Base-by-base conservation (phyloP, 2,113 vertebrate genomes). In the Brachypodius melanocephalos region DNA sequence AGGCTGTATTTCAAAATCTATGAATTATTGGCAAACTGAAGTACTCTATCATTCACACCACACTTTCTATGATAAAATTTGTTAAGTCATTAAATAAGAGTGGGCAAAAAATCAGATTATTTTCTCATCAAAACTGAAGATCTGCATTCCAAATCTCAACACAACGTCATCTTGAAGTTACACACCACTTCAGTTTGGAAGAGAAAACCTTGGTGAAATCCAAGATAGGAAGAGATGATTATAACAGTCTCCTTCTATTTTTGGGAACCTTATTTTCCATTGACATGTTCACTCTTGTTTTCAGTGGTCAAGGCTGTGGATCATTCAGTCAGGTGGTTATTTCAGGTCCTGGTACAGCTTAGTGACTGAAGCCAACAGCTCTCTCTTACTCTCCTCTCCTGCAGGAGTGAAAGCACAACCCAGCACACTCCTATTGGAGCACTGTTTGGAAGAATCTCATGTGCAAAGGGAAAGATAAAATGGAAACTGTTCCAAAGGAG, bases 361-460 rank as follows among this genome's bases (percentile, higher is more conserved):
- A 34, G 42, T 32, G 54, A 49, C 31, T 73, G 34, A 79, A 79
- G 21, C 10, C 32, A 72, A 25, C 5, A 32, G 11, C 18, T 85
- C 8, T 77, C 24, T 86, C 32, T 43, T 28, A 17, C 2, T 48
- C 42, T 72, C 29, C n/a, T 76, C 34, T 40, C 3, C 19, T 34
- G 24, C 42, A 21, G 9, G 5, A 13, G 3, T 51, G 34, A 78
- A 87, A 71, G 8, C 32, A 63, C 22, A 38, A 28, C 2, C 8
- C 21, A 45, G 14, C 28, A 59, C 45, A 25, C 7, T 42, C 8
- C 14, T 0, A 0, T 72, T 24, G 34, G 18, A 79, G 17, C 1
- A 5, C 34, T 6, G 0, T 72, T 82, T 34, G 46, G 38, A 68
- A 9, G 32, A 79, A 36, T 32, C 22, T 36, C 51, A 32, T 17